Evolutionary conservation across 1,140 invertebrate genomes (phyloP), one percentile per base, ranked within the genome.

Genomic region (Anagrus nilaparvatae): DNA sequence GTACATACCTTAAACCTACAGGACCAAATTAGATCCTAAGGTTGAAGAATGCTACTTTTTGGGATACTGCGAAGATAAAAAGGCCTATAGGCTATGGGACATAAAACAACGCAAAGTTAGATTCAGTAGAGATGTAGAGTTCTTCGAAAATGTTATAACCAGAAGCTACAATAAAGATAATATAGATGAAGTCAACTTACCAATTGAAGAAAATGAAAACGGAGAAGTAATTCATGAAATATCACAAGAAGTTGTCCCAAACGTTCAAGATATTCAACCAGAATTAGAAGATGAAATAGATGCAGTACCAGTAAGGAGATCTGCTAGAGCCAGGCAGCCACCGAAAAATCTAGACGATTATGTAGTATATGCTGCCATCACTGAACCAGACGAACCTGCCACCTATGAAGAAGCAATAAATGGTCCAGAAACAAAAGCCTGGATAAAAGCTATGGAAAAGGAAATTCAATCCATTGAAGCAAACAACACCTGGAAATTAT

Each of bases 381-480:
- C n/a, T 8, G 13, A 25, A 16, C 5, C 23, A 8, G 6, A 21
- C 6, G 19, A 31, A 5, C 38, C 38, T 3, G 8, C 4, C 4
- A 21, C 38, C 3, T 40, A 16, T 13, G 8, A 21, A 23, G 28
- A 40, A 14, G 29, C 29, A 5, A 21, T 31, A 3, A 8, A 28
- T 14, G 5, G 14, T 13, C 3, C 4, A 3, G 3, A 40, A 14
- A 2, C 13, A 9, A 1, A 17, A 23, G 4, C 3, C 17, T 40
- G 39, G 39, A 23, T 13, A 23, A n/a, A 23, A 5, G 39, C 39
- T 18, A 31, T 40, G 13, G 8, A 40, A 30, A 19, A 21, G 13
- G 38, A 32, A 25, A 6, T 40, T 5, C 3, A 7, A 1, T 7
- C 39, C 6, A 10, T 32, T 10, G 1, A 4, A 18, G 9, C 12